These are phyloP conservation scores for Nothocercus julius DNA, from an alignment of 2,113 vertebrate species.

Conservation along the genomic window DNA sequence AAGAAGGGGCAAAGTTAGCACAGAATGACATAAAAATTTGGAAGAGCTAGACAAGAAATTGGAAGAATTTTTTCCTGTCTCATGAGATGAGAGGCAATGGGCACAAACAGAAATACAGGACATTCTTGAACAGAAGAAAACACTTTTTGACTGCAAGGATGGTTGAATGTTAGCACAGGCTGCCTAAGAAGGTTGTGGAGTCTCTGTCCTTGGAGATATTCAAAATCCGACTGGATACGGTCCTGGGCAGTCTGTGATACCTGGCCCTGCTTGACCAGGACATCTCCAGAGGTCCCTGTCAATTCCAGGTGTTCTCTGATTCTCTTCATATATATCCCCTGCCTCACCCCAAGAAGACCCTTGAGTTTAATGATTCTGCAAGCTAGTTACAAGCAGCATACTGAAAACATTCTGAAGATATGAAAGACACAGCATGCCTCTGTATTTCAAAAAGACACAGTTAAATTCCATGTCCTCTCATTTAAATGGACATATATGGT, in stretches of 20 bases:
- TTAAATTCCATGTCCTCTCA: not conserved
- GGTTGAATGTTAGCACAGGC: too few relatives aligned
- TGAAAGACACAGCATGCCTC: not conserved
- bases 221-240: too few relatives aligned
- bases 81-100: too few relatives aligned
- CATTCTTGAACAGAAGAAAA: too few relatives aligned
- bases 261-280: too few relatives aligned
- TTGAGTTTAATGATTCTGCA: not conserved
- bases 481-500: too few relatives aligned
- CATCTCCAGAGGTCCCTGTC: too few relatives aligned
- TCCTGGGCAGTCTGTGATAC: too few relatives aligned
- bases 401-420: not conserved
- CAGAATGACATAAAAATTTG: not conserved
- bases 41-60: not conserved
- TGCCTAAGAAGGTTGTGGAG: too few relatives aligned
- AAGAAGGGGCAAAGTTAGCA: not conserved
- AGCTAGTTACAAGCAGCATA: not conserved
- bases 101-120: too few relatives aligned
- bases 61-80: not conserved
- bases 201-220: too few relatives aligned
- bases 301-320: not conserved
- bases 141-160: too few relatives aligned
- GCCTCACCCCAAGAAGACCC: not conserved
- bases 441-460: not conserved
- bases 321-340: not conserved